A percentile compares a stretch with the other conserved stretches of the same genome.
Conservation (phyloP, 2,113 vertebrate species). For the Triplophysa tibetana region DNA sequence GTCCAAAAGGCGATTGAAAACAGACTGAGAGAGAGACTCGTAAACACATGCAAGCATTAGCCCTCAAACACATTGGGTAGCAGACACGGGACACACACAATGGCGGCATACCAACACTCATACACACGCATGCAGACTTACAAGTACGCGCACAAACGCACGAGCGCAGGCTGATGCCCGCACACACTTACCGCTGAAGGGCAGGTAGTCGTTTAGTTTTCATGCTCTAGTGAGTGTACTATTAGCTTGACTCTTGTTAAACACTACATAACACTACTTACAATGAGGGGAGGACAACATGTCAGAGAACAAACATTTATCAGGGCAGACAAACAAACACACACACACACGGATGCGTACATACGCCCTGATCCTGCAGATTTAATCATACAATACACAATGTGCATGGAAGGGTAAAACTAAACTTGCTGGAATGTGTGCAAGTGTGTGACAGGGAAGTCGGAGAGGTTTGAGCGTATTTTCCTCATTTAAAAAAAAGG, state of each 20-base stretch:
- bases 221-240: constrained; percentile 31
- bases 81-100: constrained; percentile 23
- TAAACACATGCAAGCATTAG: constrained; percentile 28
- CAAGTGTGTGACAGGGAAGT: neutral
- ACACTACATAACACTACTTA: constrained; percentile 26
- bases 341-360: neutral
- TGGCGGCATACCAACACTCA: constrained; percentile 14
- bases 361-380: neutral
- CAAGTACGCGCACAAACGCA: neutral
- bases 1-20: constrained; percentile 16
- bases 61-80: constrained; percentile 16
- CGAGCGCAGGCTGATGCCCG: neutral
- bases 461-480: neutral
- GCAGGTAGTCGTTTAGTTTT: constrained; percentile 26
- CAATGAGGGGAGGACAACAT: constrained; percentile 37
- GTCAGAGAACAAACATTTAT: constrained; percentile 14
- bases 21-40: constrained; percentile 1
- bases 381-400: constrained; percentile 12
- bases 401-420: neutral
- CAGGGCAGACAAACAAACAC: neutral
- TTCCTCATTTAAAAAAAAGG: constrained; percentile 5
- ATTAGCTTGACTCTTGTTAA: constrained; percentile 39
- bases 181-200: neutral
- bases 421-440: constrained; percentile 12
- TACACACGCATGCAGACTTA: neutral